These are phyloP conservation scores for Pachyrhynchus sulphureomaculatus DNA, from an alignment of 1,140 invertebrate species.

Conservation along the genomic window DNA sequence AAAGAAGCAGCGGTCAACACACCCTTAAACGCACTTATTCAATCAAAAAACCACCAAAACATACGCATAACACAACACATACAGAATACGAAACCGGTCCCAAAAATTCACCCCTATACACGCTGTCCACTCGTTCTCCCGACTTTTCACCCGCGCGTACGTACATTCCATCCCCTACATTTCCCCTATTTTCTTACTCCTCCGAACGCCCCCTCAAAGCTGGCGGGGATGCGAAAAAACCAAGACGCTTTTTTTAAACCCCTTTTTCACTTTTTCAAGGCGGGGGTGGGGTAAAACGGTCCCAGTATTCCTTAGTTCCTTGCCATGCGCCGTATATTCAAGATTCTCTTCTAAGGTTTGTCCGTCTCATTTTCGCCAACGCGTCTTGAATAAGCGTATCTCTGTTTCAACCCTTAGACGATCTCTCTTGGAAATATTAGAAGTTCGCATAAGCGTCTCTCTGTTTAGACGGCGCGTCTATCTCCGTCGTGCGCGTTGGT, in stretches of 20 bases:
- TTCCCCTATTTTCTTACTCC: constrained; percentile 34
- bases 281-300: constrained; percentile 40
- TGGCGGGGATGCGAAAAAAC: constrained; percentile 41
- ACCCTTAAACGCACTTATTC: background rate
- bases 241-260: constrained; percentile 42
- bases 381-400: constrained; percentile 42
- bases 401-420: constrained; percentile 43
- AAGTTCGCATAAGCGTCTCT: constrained; percentile 41
- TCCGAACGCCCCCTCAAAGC: constrained; percentile 24
- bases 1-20: background rate
- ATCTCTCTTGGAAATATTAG: constrained; percentile 39
- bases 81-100: background rate
- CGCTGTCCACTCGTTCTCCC: constrained; percentile 10
- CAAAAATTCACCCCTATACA: constrained; percentile 1
- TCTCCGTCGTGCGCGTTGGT: constrained; percentile 39
- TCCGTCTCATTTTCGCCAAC: constrained; percentile 33
- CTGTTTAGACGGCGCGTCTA: constrained; percentile 24
- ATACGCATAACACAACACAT: constrained; percentile 9
- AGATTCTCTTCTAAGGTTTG: constrained; percentile 50
- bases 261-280: constrained; percentile 33
- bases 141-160: constrained; percentile 24
- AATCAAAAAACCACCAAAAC: background rate
- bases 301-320: constrained; percentile 44
- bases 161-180: constrained; percentile 21
- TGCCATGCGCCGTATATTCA: constrained; percentile 43